Base-by-base conservation (phyloP, 1,140 invertebrate species). In the Hypsibius dujardini region DNA sequence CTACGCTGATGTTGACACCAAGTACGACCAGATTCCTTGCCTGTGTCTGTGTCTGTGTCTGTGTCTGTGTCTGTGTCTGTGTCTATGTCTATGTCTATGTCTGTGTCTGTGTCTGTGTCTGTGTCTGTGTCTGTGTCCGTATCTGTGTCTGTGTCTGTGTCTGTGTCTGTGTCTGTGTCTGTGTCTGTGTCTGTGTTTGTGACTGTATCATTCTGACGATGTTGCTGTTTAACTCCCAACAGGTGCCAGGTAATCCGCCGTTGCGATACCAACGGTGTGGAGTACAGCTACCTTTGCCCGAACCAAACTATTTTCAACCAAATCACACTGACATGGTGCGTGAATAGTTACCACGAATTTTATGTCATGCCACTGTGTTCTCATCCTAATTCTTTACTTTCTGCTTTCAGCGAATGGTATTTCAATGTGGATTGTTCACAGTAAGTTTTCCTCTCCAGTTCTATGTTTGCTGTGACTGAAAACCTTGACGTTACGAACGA, bases 171-270 rank as follows among this genome's bases (percentile, higher is more conserved):
- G 28, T 28, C 0, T 28, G 28, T 28, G 28, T 28, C 0, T 28
- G 28, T 28, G 28, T 28, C 28, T 28, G 28, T 28, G 28, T 28
- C 28, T 56, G n/a, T n/a, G 50, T n/a, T n/a, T n/a, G n/a, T n/a
- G n/a, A n/a, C n/a, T n/a, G n/a, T n/a, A n/a, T n/a, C 50, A 7
- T 56, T 56, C 50, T 56, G 50, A 56, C 50, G 50, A 12, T n/a
- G n/a, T 56, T 56, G 50, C 28, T 28, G 28, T 28, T 28, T 28
- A 28, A 28, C 28, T 28, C 28, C 28, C 28, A 7, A n/a, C 50
- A 56, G 50, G 50, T 56, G 50, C 50, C 50, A 56, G n/a, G 50
- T 56, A 7, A 56, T 56, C 50, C 50, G 50, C 50, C 50, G 50
- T 12, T 56, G 50, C 50, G 50, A 56, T 56, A 56, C n/a, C 50